Evolutionary conservation across 2,797 vertebrate species (phyloP).

Genomic region (Tokudaia muenninki): DNA sequence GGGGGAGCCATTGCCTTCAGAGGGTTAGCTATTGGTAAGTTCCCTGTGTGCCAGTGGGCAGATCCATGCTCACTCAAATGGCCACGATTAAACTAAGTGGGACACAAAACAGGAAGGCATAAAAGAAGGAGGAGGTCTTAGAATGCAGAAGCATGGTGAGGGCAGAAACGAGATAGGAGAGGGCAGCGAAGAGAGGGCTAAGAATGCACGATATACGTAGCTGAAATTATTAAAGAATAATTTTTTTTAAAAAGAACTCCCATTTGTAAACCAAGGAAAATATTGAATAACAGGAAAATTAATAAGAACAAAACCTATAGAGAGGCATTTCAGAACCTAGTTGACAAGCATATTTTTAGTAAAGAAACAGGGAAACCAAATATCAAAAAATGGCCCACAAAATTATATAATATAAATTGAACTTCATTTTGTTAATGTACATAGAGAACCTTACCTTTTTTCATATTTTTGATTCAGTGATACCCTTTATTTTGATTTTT

Average conservation of each 20-base stretch:
- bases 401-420: not conserved
- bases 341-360: not conserved
- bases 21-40: not conserved
- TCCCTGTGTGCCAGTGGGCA: not conserved
- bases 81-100: not conserved
- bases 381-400: not conserved
- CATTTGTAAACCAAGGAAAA: conserved; percentile 46
- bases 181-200: too few relatives aligned
- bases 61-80: not conserved
- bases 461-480: not conserved
- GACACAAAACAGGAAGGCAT: not conserved
- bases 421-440: not conserved
- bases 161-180: not conserved
- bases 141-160: not conserved
- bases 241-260: not conserved
- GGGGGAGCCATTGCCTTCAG: not conserved
- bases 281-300: not conserved
- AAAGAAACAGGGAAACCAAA: conserved; percentile 1
- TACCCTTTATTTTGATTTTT: not conserved
- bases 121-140: not conserved
- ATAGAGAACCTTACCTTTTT: conserved; percentile 33
- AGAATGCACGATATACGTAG: not conserved
- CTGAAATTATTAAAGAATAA: not conserved
- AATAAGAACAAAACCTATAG: conserved; percentile 9
- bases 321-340: not conserved